phyloP scores from a whole-genome alignment of 2,113 vertebrate genomes.

The Eolophus roseicapilla region DNA sequence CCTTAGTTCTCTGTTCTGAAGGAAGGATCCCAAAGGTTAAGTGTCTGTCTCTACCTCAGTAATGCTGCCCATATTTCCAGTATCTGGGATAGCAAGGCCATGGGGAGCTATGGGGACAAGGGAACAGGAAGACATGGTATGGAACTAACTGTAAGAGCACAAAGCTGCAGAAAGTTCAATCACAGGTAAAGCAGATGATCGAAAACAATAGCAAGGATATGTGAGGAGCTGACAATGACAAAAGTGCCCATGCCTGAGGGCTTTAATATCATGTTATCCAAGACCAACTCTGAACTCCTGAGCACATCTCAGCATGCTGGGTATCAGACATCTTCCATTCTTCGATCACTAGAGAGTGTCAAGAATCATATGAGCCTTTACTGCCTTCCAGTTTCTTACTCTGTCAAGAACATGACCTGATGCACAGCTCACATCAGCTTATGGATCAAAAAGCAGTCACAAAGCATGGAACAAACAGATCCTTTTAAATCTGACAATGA shows the following conservation, averaged over 20 bases:
- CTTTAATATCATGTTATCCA: not conserved
- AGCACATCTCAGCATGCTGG: not conserved
- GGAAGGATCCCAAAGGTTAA: not conserved
- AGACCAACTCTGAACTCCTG: not conserved
- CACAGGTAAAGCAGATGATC: not conserved
- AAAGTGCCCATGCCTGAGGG: not conserved
- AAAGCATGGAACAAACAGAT: not conserved
- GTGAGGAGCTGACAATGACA: not conserved
- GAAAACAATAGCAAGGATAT: not conserved
- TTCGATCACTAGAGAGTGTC: not conserved
- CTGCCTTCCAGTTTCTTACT: not conserved
- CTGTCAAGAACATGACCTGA: not conserved
- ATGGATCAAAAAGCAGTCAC: not conserved
- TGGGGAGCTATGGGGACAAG: not conserved
- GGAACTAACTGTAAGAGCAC: not conserved
- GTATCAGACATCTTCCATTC: not conserved
- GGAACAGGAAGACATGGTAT: not conserved
- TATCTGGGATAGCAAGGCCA: not conserved
- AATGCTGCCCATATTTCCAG: not conserved
- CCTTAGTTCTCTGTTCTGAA: conserved; percentile 20
- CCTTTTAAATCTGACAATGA: not conserved
- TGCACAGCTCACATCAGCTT: not conserved
- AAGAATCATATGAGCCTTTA: not conserved
- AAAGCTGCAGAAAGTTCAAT: not conserved
- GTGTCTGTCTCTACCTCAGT: conserved; percentile 53